Conservation (phyloP, 92 coral and sea anemone genomes). For the Paramuricea clavata region DNA sequence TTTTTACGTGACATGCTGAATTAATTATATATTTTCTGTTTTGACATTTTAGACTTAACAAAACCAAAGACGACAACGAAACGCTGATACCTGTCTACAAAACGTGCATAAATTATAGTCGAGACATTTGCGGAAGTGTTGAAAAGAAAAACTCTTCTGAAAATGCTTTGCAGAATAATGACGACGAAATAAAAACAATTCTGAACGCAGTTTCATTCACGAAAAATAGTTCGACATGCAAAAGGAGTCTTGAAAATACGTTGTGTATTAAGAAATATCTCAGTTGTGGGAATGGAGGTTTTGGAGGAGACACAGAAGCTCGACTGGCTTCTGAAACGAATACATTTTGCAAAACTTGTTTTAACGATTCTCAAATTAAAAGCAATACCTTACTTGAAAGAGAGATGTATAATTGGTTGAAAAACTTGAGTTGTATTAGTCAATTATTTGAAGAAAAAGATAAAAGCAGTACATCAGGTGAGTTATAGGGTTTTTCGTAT, state of each 20-base stretch:
- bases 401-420: conserved; percentile 12
- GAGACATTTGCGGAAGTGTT: background rate
- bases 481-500: background rate
- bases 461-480: conserved; percentile 9
- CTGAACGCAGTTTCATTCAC: conserved; percentile 5
- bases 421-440: conserved; percentile 2
- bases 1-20: too few relatives aligned
- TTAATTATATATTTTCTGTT: background rate
- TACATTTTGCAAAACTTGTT: conserved; percentile 7
- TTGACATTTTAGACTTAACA: background rate
- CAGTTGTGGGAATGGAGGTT: background rate
- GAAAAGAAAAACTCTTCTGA: background rate
- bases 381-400: background rate
- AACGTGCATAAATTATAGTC: background rate
- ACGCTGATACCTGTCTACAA: background rate
- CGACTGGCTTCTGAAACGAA: conserved; percentile 1
- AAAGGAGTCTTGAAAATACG: background rate
- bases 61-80: background rate
- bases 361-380: background rate
- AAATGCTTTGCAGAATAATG: background rate
- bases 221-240: conserved; percentile 1
- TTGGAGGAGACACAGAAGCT: background rate
- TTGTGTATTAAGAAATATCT: conserved; percentile 16
- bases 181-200: background rate
- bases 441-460: background rate